These are phyloP conservation scores for Pammene aurita DNA, from an alignment of 2,888 invertebrate species.

Conservation along the genomic window DNA sequence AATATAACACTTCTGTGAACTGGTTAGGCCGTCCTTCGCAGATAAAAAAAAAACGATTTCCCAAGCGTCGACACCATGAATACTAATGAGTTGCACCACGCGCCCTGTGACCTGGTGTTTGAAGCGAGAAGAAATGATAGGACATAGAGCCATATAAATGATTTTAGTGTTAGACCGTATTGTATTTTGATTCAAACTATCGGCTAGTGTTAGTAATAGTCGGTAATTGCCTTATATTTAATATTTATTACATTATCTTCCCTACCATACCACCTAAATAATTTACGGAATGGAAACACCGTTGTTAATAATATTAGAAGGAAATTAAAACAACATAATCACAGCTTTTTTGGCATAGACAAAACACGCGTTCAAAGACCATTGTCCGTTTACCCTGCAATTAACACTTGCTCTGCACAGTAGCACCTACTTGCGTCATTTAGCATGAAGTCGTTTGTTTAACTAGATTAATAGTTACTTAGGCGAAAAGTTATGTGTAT, in stretches of 20 bases:
- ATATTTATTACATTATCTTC: too few species aligned
- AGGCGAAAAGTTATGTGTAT: background rate
- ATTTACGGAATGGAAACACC: too few species aligned
- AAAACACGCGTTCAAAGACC: background rate
- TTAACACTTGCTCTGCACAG: background rate
- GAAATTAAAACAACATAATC: background rate
- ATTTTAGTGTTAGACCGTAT: too few species aligned
- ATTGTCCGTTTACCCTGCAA: background rate
- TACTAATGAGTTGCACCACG: conserved; percentile 29
- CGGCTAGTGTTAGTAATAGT: too few species aligned
- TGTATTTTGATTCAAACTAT: too few species aligned
- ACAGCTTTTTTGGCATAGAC: background rate
- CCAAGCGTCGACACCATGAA: conserved; percentile 29
- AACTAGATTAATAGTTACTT: background rate
- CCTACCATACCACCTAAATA: too few species aligned
- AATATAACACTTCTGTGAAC: conserved; percentile 1
- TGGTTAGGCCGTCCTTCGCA: conserved; percentile 6
- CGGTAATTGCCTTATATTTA: too few species aligned
- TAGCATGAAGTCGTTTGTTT: conserved; percentile 11
- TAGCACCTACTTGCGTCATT: conserved; percentile 16
- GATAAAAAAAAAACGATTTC: conserved; percentile 26
- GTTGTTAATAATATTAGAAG: background rate
- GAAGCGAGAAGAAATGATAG: background rate
- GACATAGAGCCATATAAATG: too few species aligned
- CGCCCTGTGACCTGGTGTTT: conserved; percentile 6